These are phyloP conservation scores for Scaptomyza parva DNA, from an alignment of 2,888 invertebrate species.

Conservation along the genomic window DNA sequence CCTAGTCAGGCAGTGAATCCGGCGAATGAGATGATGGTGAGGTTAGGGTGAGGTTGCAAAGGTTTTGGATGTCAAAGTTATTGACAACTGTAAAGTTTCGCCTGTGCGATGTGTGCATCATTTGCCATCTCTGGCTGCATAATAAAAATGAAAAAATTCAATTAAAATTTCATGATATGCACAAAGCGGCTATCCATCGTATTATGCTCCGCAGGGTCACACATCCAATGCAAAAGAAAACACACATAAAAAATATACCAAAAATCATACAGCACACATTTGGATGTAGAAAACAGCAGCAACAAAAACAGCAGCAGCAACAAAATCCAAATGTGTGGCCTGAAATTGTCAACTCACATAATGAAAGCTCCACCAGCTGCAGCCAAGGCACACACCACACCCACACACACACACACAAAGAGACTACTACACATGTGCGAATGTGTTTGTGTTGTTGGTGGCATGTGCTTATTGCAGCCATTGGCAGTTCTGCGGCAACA, in stretches of 20 bases:
- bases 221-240: neutral
- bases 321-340: slow-evolving; percentile 55
- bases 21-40: neutral
- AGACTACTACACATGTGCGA: slow-evolving; percentile 12
- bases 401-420: slow-evolving; percentile 6
- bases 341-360: slow-evolving; percentile 57
- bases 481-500: slow-evolving; percentile 68
- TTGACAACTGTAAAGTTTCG: slow-evolving; percentile 75
- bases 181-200: slow-evolving; percentile 54
- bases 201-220: slow-evolving; percentile 6
- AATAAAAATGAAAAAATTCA: slow-evolving; percentile 76
- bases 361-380: slow-evolving; percentile 62
- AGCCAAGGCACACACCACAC: slow-evolving; percentile 26
- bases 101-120: slow-evolving; percentile 51
- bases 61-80: slow-evolving; percentile 63
- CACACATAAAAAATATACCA: slow-evolving; percentile 27
- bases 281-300: no score
- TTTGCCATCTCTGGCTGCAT: slow-evolving; percentile 53
- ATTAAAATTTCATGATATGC: slow-evolving; percentile 75
- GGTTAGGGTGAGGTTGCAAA: neutral
- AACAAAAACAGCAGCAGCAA: slow-evolving; percentile 40
- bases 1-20: neutral
- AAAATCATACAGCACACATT: slow-evolving; percentile 26
- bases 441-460: slow-evolving; percentile 18
- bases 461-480: slow-evolving; percentile 59